Evolutionary conservation across 2,888 invertebrate genomes (phyloP), one percentile per base, ranked within the genome.

Genomic region (Odontothrips loti): DNA sequence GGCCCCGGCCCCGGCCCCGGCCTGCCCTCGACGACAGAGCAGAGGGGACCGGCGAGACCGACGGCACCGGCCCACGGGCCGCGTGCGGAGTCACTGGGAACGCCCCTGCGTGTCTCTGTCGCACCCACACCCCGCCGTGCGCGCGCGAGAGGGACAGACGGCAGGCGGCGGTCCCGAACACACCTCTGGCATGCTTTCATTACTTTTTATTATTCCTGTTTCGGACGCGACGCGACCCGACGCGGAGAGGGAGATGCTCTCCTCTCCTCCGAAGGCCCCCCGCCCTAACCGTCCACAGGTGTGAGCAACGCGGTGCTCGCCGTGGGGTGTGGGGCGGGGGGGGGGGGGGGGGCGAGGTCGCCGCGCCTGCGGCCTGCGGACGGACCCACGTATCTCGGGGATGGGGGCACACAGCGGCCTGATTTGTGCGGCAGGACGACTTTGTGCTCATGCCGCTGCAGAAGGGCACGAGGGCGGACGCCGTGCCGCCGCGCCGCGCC

Each of bases 171-270:
- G 17, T 6, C n/a, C n/a, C n/a, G 58, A 15, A 58, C 58, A 58
- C 58, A 58, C 20, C 58, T n/a, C 20, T 17, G 68, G 68, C 68
- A 75, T 75, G 68, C 68, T 75, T 75, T 75, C 68, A 75, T 75
- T 75, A 75, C 68, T 75, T 75, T 75, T 75, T 75, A 75, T 75
- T 75, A 75, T 75, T 75, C 68, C 68, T 75, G 68, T 75, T 75
- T 75, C 68, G 68, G 68, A 75, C 68, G 68, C 68, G 27, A 12
- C 34, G 34, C 34, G 34, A 43, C 34, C 34, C 34, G 34, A 43
- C 34, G 34, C 34, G 34, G 34, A 43, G 34, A 4, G 34, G 12
- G 68, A 27, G 68, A 75, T 75, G 23, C 68, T 27, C 68, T 27
- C 10, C 68, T 23, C 51, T 17, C 58, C 58, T 11, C 20, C 58